A percentile compares a stretch with the other conserved stretches of the same genome.
Evolutionary conservation across 2,797 vertebrate species (phyloP).

Genomic region (Xenops minutus): DNA sequence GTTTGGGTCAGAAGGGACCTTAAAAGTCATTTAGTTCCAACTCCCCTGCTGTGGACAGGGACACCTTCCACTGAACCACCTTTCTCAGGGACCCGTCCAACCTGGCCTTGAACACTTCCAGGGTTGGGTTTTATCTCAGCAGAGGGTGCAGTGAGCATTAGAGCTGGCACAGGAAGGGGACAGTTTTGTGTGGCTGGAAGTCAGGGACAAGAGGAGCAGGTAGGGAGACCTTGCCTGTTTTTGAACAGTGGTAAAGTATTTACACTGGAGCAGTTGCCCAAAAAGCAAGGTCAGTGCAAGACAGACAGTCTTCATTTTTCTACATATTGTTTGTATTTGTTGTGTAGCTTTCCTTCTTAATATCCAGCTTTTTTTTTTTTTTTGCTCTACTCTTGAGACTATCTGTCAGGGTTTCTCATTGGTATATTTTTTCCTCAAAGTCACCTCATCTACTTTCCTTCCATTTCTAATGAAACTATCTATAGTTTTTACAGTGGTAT

Average conservation of each 20-base stretch:
- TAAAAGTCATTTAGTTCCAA: not conserved
- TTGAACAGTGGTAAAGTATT: not conserved
- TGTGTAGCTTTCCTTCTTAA: not conserved
- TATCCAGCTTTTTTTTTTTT: not conserved
- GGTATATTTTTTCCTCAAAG: not conserved
- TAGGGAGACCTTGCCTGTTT: not conserved
- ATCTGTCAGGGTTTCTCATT: not conserved
- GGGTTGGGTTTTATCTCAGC: not conserved
- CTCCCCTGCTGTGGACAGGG: not conserved
- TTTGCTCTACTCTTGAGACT: not conserved
- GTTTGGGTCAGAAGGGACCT: not conserved
- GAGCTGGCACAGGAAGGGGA: not conserved
- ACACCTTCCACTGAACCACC: not conserved
- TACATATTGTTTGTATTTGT: not conserved
- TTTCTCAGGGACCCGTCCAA: fast-evolving
- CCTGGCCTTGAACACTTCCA: not conserved
- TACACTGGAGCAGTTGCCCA: not conserved
- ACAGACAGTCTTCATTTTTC: not conserved
- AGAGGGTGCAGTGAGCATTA: not conserved
- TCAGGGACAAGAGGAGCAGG: not conserved
- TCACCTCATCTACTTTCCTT: not conserved
- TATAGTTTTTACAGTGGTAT: not conserved
- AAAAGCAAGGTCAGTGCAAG: not conserved
- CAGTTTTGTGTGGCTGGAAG: not conserved
- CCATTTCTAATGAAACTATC: not conserved